A percentile compares a stretch with the other conserved stretches of the same genome.
Evolutionary conservation across 2,888 invertebrate species (phyloP).

Genomic region (Drymonia ruficornis): DNA sequence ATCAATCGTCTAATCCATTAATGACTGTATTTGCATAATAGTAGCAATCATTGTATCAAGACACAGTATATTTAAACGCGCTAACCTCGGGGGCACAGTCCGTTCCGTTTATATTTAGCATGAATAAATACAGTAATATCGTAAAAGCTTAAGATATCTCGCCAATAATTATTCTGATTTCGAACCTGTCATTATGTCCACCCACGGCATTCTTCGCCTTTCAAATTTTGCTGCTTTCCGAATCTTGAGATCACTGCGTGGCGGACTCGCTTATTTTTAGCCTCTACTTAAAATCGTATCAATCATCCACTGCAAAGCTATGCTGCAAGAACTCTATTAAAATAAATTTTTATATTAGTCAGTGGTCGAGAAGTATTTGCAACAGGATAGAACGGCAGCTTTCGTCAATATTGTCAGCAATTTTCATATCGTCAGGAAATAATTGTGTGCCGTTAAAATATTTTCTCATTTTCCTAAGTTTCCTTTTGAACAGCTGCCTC

Average conservation of each 20-base stretch:
- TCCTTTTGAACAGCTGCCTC: background rate
- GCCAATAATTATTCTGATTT: conserved; percentile 42
- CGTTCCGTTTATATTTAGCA: conserved; percentile 35
- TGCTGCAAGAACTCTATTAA: too few relatives aligned
- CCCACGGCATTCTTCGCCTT: conserved; percentile 41
- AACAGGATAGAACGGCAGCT: too few relatives aligned
- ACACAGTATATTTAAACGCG: conserved; percentile 21
- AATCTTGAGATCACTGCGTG: background rate
- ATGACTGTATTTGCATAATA: background rate
- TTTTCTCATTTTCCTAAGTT: too few relatives aligned
- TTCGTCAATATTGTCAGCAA: too few relatives aligned
- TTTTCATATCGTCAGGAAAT: too few relatives aligned
- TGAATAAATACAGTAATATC: conserved; percentile 40
- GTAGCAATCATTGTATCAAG: conserved; percentile 10
- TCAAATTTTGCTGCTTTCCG: conserved; percentile 22
- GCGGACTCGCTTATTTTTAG: background rate
- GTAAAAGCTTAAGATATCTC: conserved; percentile 39
- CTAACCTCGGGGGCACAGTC: conserved; percentile 22
- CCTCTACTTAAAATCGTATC: background rate
- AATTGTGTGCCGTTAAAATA: too few relatives aligned
- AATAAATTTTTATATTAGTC: too few relatives aligned
- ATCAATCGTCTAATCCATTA: background rate
- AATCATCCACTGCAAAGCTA: background rate
- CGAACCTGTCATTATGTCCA: conserved; percentile 40
- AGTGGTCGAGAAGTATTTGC: too few relatives aligned